Base-by-base conservation (phyloP, 1,140 invertebrate genomes). In the Diabrotica virgifera region DNA sequence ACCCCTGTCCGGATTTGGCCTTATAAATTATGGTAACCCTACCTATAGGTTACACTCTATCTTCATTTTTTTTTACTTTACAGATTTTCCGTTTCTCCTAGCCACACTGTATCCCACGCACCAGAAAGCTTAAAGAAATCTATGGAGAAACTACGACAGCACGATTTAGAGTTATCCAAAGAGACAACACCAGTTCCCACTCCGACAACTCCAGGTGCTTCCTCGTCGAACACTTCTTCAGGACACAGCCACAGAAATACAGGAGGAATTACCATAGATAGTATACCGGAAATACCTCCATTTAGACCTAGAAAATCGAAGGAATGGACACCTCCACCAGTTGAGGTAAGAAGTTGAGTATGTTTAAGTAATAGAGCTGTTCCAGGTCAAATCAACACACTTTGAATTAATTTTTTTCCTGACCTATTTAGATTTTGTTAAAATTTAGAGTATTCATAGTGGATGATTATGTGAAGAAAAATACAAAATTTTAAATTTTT, bases 281-380 rank as follows among this genome's bases (percentile, higher is more conserved):
- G 73, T 58, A 79, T 77, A 73, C 81, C 76, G 76, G 80, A 82
- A 72, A 85, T 84, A 71, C 84, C 84, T 50, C 82, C 83, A 13
- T 84, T 79, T 71, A 80, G 76, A 73, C 80, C 81, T 9, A 78
- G 80, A 54, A 84, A 84, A 71, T 83, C 83, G 5, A 82, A 79
- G 40, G 82, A 84, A 69, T 81, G 80, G 74, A 65, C 71, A 56
- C 75, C 77, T 54, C 64, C 71, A 56, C 75, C 77, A 56, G 72
- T 76, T 66, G 73, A 77, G 46, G 71, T 69, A 62, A 64, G 38
- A 8, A 46, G 2, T 10, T 10, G n/a, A 46, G 40, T 8, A 46
- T 46, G 11, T 46, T 46, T n/a, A n/a, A n/a, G n/a, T n/a, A n/a
- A n/a, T n/a, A n/a, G n/a, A n/a, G n/a, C n/a, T n/a, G n/a, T n/a